Conservation (phyloP, 2,797 vertebrate species). For the Fistularia commersonii region DNA sequence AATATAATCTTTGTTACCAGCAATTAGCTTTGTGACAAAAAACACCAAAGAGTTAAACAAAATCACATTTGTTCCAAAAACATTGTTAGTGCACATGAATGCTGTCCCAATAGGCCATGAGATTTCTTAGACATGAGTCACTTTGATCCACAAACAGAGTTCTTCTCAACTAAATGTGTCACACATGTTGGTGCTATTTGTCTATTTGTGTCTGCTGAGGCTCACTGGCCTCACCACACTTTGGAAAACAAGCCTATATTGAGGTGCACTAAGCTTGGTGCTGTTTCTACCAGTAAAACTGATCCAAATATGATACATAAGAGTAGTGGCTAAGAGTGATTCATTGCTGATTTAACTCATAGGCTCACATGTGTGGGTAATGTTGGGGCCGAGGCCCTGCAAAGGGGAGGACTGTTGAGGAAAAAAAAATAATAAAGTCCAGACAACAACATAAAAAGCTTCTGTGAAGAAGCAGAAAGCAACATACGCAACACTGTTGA, state of each 20-base stretch:
- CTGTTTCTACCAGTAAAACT: constrained; percentile 13
- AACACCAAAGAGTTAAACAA: background rate
- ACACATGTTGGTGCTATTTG: constrained; percentile 32
- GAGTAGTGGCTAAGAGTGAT: constrained; percentile 53
- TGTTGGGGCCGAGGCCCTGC: constrained; percentile 25
- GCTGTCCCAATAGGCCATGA: constrained; percentile 10
- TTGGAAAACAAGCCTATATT: constrained; percentile 7
- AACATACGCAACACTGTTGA: constrained; percentile 47
- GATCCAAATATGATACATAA: constrained; percentile 48
- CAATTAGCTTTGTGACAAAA: no score
- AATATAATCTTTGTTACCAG: no score
- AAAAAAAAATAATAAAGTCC: no score
- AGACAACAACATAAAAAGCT: constrained; percentile 39
- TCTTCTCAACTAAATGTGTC: constrained; percentile 25
- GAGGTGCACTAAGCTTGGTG: background rate
- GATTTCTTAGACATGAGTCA: constrained; percentile 58
- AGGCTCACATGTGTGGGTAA: constrained; percentile 46
- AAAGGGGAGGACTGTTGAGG: constrained; percentile 39
- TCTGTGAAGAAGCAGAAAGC: constrained; percentile 34
- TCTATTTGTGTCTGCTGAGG: constrained; percentile 24
- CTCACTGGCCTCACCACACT: constrained; percentile 24
- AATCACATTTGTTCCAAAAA: constrained; percentile 11
- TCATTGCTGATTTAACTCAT: constrained; percentile 70
- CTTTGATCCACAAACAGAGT: constrained; percentile 43
- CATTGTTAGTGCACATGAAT: background rate